These are phyloP conservation scores for Scomberomorus guttatus DNA, from an alignment of 2,797 vertebrate species.

Conservation along the genomic window DNA sequence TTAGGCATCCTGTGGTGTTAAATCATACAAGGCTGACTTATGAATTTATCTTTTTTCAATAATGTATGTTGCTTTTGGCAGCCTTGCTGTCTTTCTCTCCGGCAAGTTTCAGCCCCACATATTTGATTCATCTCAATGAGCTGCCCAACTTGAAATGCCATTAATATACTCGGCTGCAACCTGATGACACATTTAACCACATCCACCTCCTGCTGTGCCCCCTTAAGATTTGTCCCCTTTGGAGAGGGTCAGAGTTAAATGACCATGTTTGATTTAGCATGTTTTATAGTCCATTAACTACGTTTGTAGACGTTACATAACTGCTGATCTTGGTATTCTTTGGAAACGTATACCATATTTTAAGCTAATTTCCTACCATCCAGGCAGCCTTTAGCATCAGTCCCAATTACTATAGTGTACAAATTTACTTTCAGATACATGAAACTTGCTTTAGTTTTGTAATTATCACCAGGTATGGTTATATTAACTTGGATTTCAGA, in stretches of 20 bases:
- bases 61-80: constrained; percentile 9
- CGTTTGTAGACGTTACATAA: constrained; percentile 1
- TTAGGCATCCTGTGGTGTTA: neutral
- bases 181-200: constrained; percentile 37
- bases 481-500: neutral
- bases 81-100: constrained; percentile 9
- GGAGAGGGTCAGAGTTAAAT: constrained; percentile 33
- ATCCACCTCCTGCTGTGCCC: neutral
- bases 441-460: neutral
- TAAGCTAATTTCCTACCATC: constrained; percentile 3
- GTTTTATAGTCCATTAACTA: constrained; percentile 22
- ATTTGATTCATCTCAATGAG: constrained; percentile 35
- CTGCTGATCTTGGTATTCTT: neutral
- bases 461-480: neutral
- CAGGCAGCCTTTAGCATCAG: neutral
- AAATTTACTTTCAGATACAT: neutral
- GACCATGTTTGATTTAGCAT: constrained; percentile 6
- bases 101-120: constrained; percentile 8
- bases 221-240: constrained; percentile 12
- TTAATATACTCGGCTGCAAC: constrained; percentile 51
- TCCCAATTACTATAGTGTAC: neutral
- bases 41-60: neutral
- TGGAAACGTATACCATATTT: neutral
- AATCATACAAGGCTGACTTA: constrained; percentile 11
- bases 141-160: constrained; percentile 39